Evolutionary conservation across 2,888 invertebrate species (phyloP).

Genomic region (Podotricha telesiphe): DNA sequence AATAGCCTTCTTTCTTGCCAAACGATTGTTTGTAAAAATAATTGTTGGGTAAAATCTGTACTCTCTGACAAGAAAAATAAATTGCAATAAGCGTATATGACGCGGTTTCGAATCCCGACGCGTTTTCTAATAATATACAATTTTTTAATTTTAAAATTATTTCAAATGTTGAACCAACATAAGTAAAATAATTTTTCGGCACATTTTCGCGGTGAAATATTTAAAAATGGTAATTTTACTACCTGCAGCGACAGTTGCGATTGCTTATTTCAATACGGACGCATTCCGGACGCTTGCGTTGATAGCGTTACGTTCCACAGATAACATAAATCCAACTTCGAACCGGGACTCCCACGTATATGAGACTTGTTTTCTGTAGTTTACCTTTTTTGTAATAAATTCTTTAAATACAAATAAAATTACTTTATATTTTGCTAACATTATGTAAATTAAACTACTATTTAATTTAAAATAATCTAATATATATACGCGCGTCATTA

Average conservation of each 20-base stretch:
- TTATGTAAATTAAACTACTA: background rate
- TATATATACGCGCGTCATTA: background rate
- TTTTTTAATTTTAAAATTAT: too few relatives aligned
- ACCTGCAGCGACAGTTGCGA: slow-evolving; percentile 8
- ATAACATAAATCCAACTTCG: slow-evolving; percentile 49
- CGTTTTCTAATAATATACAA: too few relatives aligned
- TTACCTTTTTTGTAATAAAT: slow-evolving; percentile 43
- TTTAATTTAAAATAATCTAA: background rate
- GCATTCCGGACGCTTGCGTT: slow-evolving; percentile 45
- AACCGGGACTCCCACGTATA: slow-evolving; percentile 50
- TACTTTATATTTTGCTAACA: background rate
- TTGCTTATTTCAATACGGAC: slow-evolving; percentile 45
- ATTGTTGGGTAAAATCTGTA: too few relatives aligned
- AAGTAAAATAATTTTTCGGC: background rate
- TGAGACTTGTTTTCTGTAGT: slow-evolving; percentile 44
- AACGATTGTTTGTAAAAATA: too few relatives aligned
- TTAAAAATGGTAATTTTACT: slow-evolving; percentile 6
- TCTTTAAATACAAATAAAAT: slow-evolving; percentile 23
- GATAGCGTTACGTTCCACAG: slow-evolving; percentile 50
- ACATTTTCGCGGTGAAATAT: background rate
- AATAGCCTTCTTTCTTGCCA: too few relatives aligned
- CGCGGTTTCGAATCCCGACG: too few relatives aligned
- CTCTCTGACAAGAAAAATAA: too few relatives aligned
- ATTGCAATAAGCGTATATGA: too few relatives aligned
- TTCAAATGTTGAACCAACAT: too few relatives aligned